These are phyloP conservation scores for Chrysomela aeneicollis DNA, from an alignment of 2,888 invertebrate genomes.

Conservation along the genomic window DNA sequence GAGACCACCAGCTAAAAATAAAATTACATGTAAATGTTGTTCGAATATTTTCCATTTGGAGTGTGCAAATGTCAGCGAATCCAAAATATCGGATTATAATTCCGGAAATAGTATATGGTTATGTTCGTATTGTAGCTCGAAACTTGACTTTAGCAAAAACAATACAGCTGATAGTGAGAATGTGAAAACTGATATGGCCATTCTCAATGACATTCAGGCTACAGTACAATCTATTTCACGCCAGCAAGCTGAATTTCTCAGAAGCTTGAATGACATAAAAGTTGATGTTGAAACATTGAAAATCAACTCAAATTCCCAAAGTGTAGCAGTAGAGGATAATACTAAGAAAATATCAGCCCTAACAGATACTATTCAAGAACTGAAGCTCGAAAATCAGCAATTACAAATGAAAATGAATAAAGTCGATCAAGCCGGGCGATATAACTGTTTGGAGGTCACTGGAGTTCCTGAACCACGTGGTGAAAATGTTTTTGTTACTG, in stretches of 20 bases:
- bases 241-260: constrained; percentile 9
- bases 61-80: not conserved
- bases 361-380: constrained; percentile 3
- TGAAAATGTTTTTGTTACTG: constrained; percentile 7
- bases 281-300: constrained; percentile 7
- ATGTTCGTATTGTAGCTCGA: constrained; percentile 5
- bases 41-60: constrained; percentile 8
- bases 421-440: not conserved
- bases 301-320: not conserved
- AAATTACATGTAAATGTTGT: constrained; percentile 6
- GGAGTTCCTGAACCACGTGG: constrained; percentile 7
- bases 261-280: constrained; percentile 5
- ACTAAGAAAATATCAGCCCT: constrained; percentile 2
- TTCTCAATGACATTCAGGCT: not conserved
- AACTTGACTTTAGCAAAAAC: not conserved
- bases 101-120: constrained; percentile 6
- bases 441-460: constrained; percentile 1
- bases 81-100: constrained; percentile 10
- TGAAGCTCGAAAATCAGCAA: constrained; percentile 7
- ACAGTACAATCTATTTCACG: constrained; percentile 11
- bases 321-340: constrained; percentile 6
- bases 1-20: constrained; percentile 9
- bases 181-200: not conserved
- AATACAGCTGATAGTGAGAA: not conserved
- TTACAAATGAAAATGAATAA: constrained; percentile 6